Evolutionary conservation across 1,140 invertebrate genomes (phyloP), one percentile per base, ranked within the genome.

Genomic region (Hypothenemus hampei): DNA sequence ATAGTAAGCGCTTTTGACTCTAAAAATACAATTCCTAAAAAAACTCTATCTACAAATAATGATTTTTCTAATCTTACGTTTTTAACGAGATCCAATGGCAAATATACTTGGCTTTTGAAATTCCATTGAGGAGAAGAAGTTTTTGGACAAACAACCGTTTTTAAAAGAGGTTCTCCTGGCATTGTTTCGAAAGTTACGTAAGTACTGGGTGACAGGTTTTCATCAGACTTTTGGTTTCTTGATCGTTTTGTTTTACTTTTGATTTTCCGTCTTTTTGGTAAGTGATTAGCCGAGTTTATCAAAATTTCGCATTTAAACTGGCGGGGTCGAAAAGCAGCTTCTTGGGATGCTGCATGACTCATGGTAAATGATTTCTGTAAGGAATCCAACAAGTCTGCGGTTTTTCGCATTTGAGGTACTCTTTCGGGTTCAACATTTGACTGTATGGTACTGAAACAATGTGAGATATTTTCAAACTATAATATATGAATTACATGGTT

Each of bases 171-270:
- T 23, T 58, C 53, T 21, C 65, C 54, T 1, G 59, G 50, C 20
- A 59, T 20, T 35, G 69, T 65, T 67, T 82, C 77, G 63, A 81
- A 81, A 40, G 77, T 79, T 13, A 81, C 80, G 59, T 81, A 82
- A 24, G 78, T 77, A 60, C 74, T 78, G 5, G 80, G 81, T 23
- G 66, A 62, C 10, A 63, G 43, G 24, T 64, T 58, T 16, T 66
- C 58, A 6, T 66, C 58, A 5, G 44, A 50, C 46, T 64, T 64
- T 3, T 29, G 36, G 15, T 26, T 35, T 48, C 66, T 69, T 16
- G 53, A 35, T 39, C 61, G 60, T 48, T 64, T 65, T 15, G 59
- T 57, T 58, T 65, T 65, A 51, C 66, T 31, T 59, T 61, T 56
- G 2, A 40, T 29, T 40, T 51, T 69, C 69, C 70, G 43, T 72